Evolutionary conservation across 2,113 vertebrate genomes (phyloP), one percentile per base, ranked within the genome.

Genomic region (Otocyon megalotis): DNA sequence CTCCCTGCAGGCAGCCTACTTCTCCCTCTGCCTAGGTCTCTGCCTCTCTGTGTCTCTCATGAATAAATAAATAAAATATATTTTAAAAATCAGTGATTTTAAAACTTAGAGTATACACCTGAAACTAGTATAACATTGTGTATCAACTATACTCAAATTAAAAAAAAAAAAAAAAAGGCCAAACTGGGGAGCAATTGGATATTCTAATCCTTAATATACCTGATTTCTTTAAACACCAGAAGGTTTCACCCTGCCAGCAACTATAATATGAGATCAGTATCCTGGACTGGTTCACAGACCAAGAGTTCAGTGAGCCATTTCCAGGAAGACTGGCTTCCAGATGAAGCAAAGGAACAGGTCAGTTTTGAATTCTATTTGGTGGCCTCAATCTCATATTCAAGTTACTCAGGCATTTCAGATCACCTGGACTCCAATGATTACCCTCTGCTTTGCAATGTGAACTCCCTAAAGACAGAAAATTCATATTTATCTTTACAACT

Each of bases 351-450:
- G 76, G 93, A 79, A 17, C 17, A 76, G 28, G 11, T 56, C 20
- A 5, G 4, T 96, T 87, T 32, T 92, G 37, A 95, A 87, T 17
- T 35, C 53, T 53, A 20, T n/a, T 19, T 74, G n/a, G n/a, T 77
- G 62, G n/a, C 37, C 58, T 86, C 30, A n/a, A 11, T 35, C 32
- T 92, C 4, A 4, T 16, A 35, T 1, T 16, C n/a, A 50, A 91
- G 63, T 92, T 96, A 90, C 65, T 74, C 3, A 15, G 80, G 54
- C 30, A 67, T 79, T 96, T 90, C 67, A 82, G 67, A 92, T 60
- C 28, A 16, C 32, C 48, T 85, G 30, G n/a, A 87, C 65, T 8
- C 26, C 12, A 88, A 86, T 63, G 81, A 92, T 37, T 77, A 60
- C 30, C 24, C 30, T 72, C 12, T 71, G 20, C 54, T 93, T 76